Conservation (phyloP, 2,113 vertebrate genomes). For the Holacanthus passer region DNA sequence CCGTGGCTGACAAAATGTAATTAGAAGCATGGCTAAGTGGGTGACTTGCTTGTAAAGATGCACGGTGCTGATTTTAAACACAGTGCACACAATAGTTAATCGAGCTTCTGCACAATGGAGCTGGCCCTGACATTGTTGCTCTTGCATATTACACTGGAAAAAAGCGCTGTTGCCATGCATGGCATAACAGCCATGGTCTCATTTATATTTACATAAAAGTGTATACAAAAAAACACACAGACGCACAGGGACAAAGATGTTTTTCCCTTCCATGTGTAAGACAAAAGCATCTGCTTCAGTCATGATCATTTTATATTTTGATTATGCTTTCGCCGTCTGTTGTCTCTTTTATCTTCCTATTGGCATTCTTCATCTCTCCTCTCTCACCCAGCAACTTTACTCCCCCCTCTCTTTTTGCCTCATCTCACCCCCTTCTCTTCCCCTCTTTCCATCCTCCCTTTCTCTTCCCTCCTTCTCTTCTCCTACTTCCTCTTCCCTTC, state of each 20-base stretch:
- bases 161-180: neutral
- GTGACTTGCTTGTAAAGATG: conserved; percentile 30
- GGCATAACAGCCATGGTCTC: conserved; percentile 2
- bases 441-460: neutral
- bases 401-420: neutral
- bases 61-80: conserved; percentile 40
- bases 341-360: conserved; percentile 31
- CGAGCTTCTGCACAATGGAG: conserved; percentile 1
- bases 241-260: conserved; percentile 4
- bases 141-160: neutral
- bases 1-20: conserved; percentile 39
- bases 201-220: conserved; percentile 17
- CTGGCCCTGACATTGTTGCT: conserved; percentile 14
- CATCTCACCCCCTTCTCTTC: neutral
- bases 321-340: conserved; percentile 13
- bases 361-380: conserved; percentile 2
- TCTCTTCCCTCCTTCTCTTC: neutral
- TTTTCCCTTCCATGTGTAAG: neutral
- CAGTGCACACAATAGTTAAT: conserved; percentile 15
- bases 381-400: neutral
- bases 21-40: conserved; percentile 39
- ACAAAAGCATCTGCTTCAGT: conserved; percentile 12
- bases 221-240: conserved; percentile 4
- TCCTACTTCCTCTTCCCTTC: conserved; percentile 9
- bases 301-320: conserved; percentile 29